phyloP scores from a whole-genome alignment of 2,797 vertebrate genomes.

The Cyprinodon diabolis region DNA sequence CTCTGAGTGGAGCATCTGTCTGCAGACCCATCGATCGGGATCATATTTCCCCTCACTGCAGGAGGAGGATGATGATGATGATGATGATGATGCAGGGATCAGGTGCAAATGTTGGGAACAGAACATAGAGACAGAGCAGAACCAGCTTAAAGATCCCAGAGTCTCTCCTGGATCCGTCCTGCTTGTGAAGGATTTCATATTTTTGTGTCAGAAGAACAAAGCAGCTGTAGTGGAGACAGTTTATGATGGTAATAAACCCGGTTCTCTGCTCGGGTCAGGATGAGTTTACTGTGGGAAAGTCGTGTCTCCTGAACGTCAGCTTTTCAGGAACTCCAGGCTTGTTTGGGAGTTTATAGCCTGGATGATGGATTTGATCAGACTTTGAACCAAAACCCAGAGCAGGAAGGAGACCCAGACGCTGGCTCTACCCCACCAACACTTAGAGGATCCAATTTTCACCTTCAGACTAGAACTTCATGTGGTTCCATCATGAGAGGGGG shows the following conservation, averaged over 20 bases:
- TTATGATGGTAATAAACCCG: neutral
- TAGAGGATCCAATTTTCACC: too few species aligned
- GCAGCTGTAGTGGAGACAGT: neutral
- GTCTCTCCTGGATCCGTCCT: too few species aligned
- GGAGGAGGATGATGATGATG: slow-evolving; percentile 9
- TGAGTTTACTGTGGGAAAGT: neutral
- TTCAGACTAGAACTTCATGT: neutral
- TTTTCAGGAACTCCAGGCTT: neutral
- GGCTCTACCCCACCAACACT: too few species aligned
- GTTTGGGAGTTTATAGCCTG: too few species aligned
- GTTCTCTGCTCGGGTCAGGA: neutral
- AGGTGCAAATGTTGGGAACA: slow-evolving; percentile 30
- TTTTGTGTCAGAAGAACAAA: neutral
- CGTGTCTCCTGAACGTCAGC: neutral
- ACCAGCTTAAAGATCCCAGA: neutral
- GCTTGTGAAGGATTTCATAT: too few species aligned
- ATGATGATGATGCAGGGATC: neutral
- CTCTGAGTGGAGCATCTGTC: neutral
- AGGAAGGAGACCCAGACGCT: too few species aligned
- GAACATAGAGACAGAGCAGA: neutral
- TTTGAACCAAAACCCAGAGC: too few species aligned
- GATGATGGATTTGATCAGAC: too few species aligned
- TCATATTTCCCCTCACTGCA: slow-evolving; percentile 51
- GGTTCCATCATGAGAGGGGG: neutral
- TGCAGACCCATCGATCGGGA: slow-evolving; percentile 41